Percentiles rank a stretch among this genome's conserved stretches.
phyloP scores from a whole-genome alignment of 2,797 vertebrate genomes.

The Fratercula arctica region DNA sequence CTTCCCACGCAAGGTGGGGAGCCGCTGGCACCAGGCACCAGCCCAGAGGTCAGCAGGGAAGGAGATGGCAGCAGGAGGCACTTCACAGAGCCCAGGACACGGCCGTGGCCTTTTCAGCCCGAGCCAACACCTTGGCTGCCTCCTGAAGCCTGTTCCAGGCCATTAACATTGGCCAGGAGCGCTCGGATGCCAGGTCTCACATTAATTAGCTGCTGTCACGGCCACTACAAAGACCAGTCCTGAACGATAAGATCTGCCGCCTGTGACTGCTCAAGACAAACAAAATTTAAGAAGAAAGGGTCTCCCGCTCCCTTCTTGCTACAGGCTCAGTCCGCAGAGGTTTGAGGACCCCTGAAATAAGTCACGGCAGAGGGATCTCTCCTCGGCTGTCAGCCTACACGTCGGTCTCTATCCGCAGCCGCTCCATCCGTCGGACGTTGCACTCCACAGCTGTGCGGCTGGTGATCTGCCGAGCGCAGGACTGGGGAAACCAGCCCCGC shows the following conservation, averaged over 20 bases:
- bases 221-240: fast-evolving
- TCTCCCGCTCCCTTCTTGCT: fast-evolving
- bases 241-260: fast-evolving
- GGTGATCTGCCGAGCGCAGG: slow-evolving; percentile 87
- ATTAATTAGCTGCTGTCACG: background rate
- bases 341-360: background rate
- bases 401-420: slow-evolving; percentile 90
- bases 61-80: fast-evolving
- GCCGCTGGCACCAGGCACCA: background rate
- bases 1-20: background rate
- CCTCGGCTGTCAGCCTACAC: slow-evolving; percentile 71
- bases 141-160: background rate
- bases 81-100: background rate
- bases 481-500: slow-evolving; percentile 91
- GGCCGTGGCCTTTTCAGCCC: background rate
- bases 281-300: fast-evolving
- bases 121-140: background rate
- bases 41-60: background rate
- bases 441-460: slow-evolving; percentile 80
- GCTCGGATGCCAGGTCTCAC: fast-evolving
- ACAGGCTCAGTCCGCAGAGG: background rate
- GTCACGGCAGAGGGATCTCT: fast-evolving
- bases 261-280: fast-evolving
- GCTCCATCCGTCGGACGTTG: slow-evolving; percentile 91
- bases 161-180: background rate